Conservation (phyloP, 2,888 invertebrate species). For the Hyles lineata region DNA sequence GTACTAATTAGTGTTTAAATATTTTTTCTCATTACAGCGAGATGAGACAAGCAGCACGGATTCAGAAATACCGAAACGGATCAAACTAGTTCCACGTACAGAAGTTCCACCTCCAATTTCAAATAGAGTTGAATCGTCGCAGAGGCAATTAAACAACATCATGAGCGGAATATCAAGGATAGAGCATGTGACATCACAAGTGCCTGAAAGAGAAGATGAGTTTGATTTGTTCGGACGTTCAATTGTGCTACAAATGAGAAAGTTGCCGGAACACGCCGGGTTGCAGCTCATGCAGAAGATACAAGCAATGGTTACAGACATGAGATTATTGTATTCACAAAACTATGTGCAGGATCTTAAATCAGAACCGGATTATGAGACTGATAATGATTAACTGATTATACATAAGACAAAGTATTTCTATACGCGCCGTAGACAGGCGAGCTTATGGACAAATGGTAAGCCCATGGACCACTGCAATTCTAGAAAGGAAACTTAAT, state of each 20-base stretch:
- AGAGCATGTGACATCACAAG: neutral
- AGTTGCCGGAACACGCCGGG: neutral
- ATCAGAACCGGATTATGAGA: neutral
- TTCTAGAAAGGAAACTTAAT: too few relatives aligned
- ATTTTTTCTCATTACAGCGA: neutral
- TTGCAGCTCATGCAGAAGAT: slow-evolving; percentile 9
- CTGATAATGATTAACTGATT: neutral
- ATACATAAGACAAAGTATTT: neutral
- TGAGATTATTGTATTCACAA: neutral
- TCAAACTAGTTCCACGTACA: neutral
- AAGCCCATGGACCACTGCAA: too few relatives aligned
- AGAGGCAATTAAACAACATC: neutral
- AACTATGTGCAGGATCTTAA: neutral
- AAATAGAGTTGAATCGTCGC: neutral
- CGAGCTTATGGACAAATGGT: too few relatives aligned
- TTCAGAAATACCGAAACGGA: neutral
- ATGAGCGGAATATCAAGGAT: neutral
- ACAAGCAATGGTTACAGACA: neutral
- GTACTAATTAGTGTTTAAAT: too few relatives aligned
- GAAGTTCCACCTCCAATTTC: too few relatives aligned
- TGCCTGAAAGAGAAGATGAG: neutral
- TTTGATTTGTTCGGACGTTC: slow-evolving; percentile 7
- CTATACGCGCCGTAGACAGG: too few relatives aligned
- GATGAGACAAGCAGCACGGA: neutral
- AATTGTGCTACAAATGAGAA: neutral